Conservation (phyloP, 2,113 vertebrate species). For the Taurulus bubalis region DNA sequence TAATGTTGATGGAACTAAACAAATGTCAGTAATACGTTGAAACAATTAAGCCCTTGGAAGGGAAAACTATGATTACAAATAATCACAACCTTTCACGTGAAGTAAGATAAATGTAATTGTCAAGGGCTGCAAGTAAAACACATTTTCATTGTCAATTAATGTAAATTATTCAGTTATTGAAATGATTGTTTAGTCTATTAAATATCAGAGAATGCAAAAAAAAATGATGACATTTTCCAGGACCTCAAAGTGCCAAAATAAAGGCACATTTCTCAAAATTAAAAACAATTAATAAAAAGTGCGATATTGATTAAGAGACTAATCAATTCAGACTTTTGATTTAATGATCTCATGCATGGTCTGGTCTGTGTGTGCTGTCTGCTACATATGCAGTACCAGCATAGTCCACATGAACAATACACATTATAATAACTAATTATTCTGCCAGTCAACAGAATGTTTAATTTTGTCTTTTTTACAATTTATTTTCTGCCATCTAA, state of each 20-base stretch:
- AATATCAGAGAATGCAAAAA: neutral
- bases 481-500: neutral
- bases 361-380: neutral
- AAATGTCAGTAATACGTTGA: neutral
- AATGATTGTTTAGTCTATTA: neutral
- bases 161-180: neutral
- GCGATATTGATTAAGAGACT: neutral
- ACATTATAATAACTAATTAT: neutral
- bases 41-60: neutral
- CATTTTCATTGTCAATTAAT: neutral
- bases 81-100: neutral
- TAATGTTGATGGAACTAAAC: neutral
- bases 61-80: neutral
- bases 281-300: neutral
- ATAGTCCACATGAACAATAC: neutral
- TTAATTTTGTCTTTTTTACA: neutral
- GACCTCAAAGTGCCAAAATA: neutral
- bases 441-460: neutral
- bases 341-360: neutral
- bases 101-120: neutral
- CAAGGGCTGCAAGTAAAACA: neutral
- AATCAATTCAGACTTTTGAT: neutral
- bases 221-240: neutral
- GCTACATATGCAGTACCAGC: neutral
- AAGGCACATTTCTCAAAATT: no score